A percentile compares a stretch with the other conserved stretches of the same genome.
phyloP scores from a whole-genome alignment of 1,140 invertebrate genomes.

The Drosophila sulfurigaster region DNA sequence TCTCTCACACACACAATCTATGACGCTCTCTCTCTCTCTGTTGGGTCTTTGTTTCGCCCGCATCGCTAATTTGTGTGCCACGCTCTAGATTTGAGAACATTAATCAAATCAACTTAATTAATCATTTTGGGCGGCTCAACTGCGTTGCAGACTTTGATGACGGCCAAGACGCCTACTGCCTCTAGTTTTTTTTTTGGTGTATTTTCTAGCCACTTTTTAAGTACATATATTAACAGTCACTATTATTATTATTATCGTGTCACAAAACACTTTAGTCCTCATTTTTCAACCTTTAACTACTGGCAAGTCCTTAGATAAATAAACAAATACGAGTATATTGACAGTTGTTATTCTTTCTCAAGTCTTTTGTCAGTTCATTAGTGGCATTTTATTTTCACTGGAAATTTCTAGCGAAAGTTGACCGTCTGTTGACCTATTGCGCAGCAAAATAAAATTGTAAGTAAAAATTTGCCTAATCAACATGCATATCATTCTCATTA shows the following conservation, averaged over 20 bases:
- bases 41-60: conserved; percentile 13
- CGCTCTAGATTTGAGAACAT: conserved; percentile 38
- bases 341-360: no score
- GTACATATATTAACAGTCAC: background rate
- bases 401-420: background rate
- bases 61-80: conserved; percentile 45
- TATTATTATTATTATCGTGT: conserved; percentile 4
- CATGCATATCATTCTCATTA: conserved; percentile 15
- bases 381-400: background rate
- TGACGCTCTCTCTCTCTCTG: conserved; percentile 16
- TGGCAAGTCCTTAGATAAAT: no score
- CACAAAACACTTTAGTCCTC: background rate
- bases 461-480: conserved; percentile 19
- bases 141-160: conserved; percentile 8
- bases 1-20: conserved; percentile 1
- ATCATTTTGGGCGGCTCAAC: conserved; percentile 39
- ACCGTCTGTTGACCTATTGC: conserved; percentile 4
- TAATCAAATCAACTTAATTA: conserved; percentile 65
- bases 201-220: background rate
- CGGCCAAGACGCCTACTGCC: conserved; percentile 9
- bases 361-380: background rate
- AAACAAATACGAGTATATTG: no score
- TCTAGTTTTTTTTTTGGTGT: background rate
- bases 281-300: no score
- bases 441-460: conserved; percentile 14